These are phyloP conservation scores for Chaunax sp. DNA, from an alignment of 2,797 vertebrate species.

Conservation along the genomic window DNA sequence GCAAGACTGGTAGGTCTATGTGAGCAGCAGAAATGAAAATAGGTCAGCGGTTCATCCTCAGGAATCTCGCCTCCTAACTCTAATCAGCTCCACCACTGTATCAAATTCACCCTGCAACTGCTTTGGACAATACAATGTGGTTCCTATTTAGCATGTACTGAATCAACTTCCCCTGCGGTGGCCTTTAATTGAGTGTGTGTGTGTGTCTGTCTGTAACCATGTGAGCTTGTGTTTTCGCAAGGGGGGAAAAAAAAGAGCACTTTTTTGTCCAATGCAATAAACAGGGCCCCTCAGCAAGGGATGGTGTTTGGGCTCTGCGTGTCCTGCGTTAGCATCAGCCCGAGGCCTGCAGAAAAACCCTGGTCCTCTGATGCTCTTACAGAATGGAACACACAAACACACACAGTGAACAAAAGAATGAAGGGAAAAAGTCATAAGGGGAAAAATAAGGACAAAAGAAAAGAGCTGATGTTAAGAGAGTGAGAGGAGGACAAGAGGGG, in stretches of 20 bases:
- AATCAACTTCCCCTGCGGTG: constrained; percentile 73
- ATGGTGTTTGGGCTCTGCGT: constrained; percentile 30
- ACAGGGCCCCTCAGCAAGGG: constrained; percentile 57
- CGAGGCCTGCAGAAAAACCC: constrained; percentile 14
- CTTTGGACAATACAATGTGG: constrained; percentile 68
- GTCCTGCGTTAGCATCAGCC: constrained; percentile 43
- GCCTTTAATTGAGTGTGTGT: constrained; percentile 67
- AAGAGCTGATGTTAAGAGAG: constrained; percentile 35
- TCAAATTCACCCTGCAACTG: constrained; percentile 63
- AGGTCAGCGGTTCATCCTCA: constrained; percentile 50
- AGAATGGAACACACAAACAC: constrained; percentile 15
- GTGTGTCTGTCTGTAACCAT: constrained; percentile 21
- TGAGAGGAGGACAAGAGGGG: constrained; percentile 44
- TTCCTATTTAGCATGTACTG: constrained; percentile 81
- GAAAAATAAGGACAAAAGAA: constrained; percentile 14
- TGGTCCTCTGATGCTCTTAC: constrained; percentile 15
- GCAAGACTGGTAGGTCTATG: neutral
- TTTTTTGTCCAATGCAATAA: constrained; percentile 59
- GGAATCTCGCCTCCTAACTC: constrained; percentile 50
- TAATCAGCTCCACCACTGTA: constrained; percentile 57
- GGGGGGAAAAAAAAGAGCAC: constrained; percentile 24
- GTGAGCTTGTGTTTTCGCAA: constrained; percentile 39
- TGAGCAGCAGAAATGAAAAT: constrained; percentile 34
- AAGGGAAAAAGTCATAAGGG: constrained; percentile 17
- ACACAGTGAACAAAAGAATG: neutral